Base-by-base conservation (phyloP, 2,888 invertebrate species). In the Loripinus fragilis region DNA sequence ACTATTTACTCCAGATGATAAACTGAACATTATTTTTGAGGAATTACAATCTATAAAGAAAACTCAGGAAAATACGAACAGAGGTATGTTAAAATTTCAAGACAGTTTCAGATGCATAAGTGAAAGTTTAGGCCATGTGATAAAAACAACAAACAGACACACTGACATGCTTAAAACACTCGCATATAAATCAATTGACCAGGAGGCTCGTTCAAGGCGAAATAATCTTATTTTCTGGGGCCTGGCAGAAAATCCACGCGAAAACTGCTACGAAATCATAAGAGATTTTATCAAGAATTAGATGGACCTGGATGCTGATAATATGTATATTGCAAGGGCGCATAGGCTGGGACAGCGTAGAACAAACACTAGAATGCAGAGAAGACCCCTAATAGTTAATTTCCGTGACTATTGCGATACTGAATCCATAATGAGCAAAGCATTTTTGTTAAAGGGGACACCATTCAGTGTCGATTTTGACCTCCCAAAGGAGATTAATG, bases 31-130 rank as follows among this genome's bases (percentile, higher is more conserved):
- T 55, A 55, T 55, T 28, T 55, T 25, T 28, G 55, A 55, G 5
- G 55, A 55, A 28, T 8, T 55, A 8, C 28, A 28, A 7, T 25
- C 55, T n/a, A n/a, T n/a, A n/a, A 25, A 20, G 55, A 28, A 2
- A 17, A 28, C 5, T 3, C 55, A 55, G 28, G 28, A 55, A 25
- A 25, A 55, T 25, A 55, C 28, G 10, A 55, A 17, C 28, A 25
- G 55, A 55, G 55, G 55, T 55, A 55, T 55, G 55, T 55, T 55
- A n/a, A 17, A 55, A 3, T 55, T 55, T 55, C 55, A 25, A 25
- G 5, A 55, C 5, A 25, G 28, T 8, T 55, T 55, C 30, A 3
- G 55, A 3, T 55, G 28, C n/a, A n/a, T 55, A 20, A 28, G 17
- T 8, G 55, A 55, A 17, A 55, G 17, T 12, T 28, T 55, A 25